phyloP scores from a whole-genome alignment of 2,113 vertebrate species.

The Elephas maximus region DNA sequence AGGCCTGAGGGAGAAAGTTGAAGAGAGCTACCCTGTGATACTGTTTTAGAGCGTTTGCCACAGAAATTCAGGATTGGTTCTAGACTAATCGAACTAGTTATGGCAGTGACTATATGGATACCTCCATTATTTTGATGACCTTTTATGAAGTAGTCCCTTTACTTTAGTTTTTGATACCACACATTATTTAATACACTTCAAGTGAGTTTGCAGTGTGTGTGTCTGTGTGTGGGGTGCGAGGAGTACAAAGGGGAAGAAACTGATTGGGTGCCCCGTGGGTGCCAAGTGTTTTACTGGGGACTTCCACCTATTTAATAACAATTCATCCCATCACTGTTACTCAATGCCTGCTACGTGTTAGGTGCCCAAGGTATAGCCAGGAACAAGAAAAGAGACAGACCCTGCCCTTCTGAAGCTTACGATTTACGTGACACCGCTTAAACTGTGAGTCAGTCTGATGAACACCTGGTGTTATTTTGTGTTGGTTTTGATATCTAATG shows the following conservation, averaged over 20 bases:
- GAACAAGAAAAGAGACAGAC: background rate
- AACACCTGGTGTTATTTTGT: background rate
- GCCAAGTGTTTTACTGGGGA: background rate
- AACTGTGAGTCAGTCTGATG: background rate
- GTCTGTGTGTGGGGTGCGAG: background rate
- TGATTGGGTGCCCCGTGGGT: background rate
- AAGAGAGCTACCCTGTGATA: constrained; percentile 59
- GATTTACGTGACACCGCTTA: background rate
- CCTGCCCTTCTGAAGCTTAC: background rate
- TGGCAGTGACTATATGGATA: background rate
- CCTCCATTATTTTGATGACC: background rate
- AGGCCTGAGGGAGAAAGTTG: constrained; percentile 66
- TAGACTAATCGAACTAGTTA: constrained; percentile 55
- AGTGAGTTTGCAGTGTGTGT: background rate
- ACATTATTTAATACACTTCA: constrained; percentile 30
- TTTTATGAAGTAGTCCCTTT: constrained; percentile 13
- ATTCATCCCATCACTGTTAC: background rate
- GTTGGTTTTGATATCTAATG: background rate
- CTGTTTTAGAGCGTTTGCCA: constrained; percentile 56
- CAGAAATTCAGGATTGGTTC: constrained; percentile 62
- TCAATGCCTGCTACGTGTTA: background rate
- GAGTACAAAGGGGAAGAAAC: background rate
- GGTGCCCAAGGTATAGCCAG: background rate
- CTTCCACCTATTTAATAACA: background rate
- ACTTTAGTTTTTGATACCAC: constrained; percentile 23